phyloP scores from a whole-genome alignment of 2,113 vertebrate genomes.

The Clinocottus analis region DNA sequence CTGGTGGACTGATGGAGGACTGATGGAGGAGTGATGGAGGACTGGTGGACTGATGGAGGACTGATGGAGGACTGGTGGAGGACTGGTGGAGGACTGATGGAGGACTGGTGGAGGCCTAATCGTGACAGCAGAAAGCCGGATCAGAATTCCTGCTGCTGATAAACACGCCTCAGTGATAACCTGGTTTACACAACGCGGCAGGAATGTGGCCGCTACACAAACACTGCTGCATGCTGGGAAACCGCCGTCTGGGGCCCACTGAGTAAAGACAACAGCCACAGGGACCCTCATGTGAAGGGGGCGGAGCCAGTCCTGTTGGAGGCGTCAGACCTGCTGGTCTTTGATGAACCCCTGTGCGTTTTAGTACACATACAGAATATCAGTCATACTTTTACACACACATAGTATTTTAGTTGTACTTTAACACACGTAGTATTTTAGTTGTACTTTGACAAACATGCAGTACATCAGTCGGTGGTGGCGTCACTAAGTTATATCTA shows the following conservation, averaged over 20 bases:
- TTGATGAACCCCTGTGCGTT: too few species aligned
- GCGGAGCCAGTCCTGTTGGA: too few species aligned
- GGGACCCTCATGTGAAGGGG: background rate
- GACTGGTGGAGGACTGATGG: background rate
- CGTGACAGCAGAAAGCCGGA: conserved; percentile 58
- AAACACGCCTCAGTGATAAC: conserved; percentile 71
- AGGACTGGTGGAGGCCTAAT: conserved; percentile 29
- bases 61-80: background rate
- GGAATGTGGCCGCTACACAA: conserved; percentile 74
- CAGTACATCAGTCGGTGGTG: background rate
- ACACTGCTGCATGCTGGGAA: conserved; percentile 68
- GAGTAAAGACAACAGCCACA: conserved; percentile 32
- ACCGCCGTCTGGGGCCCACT: conserved; percentile 57
- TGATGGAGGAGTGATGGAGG: conserved; percentile 3
- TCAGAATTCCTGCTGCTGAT: conserved; percentile 66
- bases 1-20: conserved; percentile 6
- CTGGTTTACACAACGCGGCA: conserved; percentile 71
- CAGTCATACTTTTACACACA: background rate
- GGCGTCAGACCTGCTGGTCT: too few species aligned
- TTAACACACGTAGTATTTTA: too few species aligned
- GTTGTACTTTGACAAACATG: too few species aligned
- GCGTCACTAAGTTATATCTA: too few species aligned
- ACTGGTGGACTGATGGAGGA: conserved; percentile 6
- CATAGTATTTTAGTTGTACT: background rate
- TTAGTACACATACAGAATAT: background rate